Base-by-base conservation (phyloP, 2,888 invertebrate genomes). In the Cheilosia vulpina region DNA sequence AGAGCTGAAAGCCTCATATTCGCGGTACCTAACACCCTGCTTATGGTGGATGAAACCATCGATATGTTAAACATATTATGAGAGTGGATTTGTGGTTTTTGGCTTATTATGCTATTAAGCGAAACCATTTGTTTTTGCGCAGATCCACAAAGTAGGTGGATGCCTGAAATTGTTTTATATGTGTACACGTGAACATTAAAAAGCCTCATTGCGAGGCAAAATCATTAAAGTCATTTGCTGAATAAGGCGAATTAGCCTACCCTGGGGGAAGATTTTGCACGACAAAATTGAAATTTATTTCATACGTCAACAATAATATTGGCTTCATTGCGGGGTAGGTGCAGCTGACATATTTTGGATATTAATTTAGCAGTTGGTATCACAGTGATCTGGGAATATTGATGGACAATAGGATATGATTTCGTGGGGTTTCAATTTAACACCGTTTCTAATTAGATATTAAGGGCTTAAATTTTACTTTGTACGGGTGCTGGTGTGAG, bases 1-100 rank as follows among this genome's bases (percentile, higher is more conserved):
- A 9, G 13, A 53, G 66, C 15, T 65, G 65, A n/a, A 24, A 66
- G 24, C 52, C 52, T 27, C 52, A 53, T 21, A 43, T 27, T 17
- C 13, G 62, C 31, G 2, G 13, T 65, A 5, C 27, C 17, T 50
- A 53, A 41, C 27, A 66, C 24, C 41, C 53, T 7, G 53, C 53
- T 53, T 52, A 66, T 53, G 66, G 66, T 27, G n/a, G 7, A 45
- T 53, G 43, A 41, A 43, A 41, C 41, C 34, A 17, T 21, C 24
- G 38, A 66, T 53, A 53, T 53, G 38, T 24, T 53, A 24, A 53
- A 27, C n/a, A 43, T 41, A 41, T 66, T 43, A 53, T 43, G 66
- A 53, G 41, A 66, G 66, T 66, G 66, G 41, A 66, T 66, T 66
- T 66, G 66, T 21, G 66, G 53, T 41, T 66, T 66, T 38, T 53